Conservation (phyloP, 2,888 invertebrate species). For the Hyposoter didymator region DNA sequence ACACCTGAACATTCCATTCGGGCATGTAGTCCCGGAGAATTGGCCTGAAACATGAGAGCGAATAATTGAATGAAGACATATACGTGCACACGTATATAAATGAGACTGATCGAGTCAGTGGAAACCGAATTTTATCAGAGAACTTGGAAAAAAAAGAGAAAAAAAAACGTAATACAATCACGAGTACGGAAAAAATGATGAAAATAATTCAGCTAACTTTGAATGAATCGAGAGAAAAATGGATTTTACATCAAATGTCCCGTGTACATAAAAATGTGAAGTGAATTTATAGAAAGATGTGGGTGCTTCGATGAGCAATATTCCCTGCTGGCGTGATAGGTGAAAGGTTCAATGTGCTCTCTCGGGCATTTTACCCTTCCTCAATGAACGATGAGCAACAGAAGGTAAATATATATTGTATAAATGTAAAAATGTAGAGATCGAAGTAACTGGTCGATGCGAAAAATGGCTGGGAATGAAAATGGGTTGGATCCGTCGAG, state of each 20-base stretch:
- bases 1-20: constrained; percentile 92
- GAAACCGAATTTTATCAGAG: not conserved
- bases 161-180: too few species aligned
- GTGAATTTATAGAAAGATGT: constrained; percentile 17
- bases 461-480: not conserved
- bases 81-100: not conserved
- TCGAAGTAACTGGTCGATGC: not conserved
- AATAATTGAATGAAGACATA: constrained; percentile 22
- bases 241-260: not conserved
- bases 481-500: not conserved
- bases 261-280: not conserved
- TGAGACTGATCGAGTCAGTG: not conserved
- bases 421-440: not conserved
- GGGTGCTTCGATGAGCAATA: constrained; percentile 74
- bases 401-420: not conserved
- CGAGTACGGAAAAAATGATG: too few species aligned
- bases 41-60: constrained; percentile 74
- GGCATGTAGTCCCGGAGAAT: constrained; percentile 84
- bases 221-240: not conserved
- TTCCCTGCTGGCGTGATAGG: constrained; percentile 79
- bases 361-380: constrained; percentile 65
- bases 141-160: not conserved
- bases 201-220: not conserved
- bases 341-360: constrained; percentile 80
- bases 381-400: constrained; percentile 29